phyloP scores from a whole-genome alignment of 2,797 vertebrate species.

The Aldrovandia affinis region DNA sequence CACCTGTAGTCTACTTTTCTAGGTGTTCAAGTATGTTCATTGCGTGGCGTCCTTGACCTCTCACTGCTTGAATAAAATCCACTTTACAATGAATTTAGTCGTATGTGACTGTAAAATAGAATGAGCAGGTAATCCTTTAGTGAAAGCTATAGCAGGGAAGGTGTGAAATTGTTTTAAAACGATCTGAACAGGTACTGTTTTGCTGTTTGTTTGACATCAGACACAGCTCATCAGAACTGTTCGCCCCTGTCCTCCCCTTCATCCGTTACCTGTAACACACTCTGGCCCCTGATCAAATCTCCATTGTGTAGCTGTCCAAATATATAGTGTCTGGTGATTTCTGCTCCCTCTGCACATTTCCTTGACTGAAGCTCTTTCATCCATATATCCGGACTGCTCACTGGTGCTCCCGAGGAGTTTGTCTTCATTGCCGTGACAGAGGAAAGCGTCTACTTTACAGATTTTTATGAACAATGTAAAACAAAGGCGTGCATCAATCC shows the following conservation, averaged over 20 bases:
- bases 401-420: not conserved
- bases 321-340: not conserved
- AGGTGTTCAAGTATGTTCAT: not conserved
- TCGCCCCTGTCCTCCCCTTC: conserved; percentile 62
- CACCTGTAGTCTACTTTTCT: not conserved
- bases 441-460: not conserved
- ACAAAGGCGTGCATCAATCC: not conserved
- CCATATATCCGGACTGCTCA: not conserved
- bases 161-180: conserved; percentile 70
- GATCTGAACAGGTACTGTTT: conserved; percentile 52
- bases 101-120: conserved; percentile 52
- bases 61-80: not conserved
- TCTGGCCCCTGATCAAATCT: not conserved
- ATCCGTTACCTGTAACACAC: not conserved
- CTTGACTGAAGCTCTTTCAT: not conserved
- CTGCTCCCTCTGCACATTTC: not conserved
- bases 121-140: conserved; percentile 58
- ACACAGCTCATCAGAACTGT: too few relatives aligned
- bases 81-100: not conserved
- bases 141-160: conserved; percentile 51
- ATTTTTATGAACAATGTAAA: not conserved
- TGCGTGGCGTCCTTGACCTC: not conserved
- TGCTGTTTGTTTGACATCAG: conserved; percentile 60
- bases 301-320: not conserved
- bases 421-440: not conserved